Percentiles rank a stretch among this genome's conserved stretches.
Evolutionary conservation across 2,113 vertebrate species (phyloP).

Genomic region (Dasypus novemcinctus): DNA sequence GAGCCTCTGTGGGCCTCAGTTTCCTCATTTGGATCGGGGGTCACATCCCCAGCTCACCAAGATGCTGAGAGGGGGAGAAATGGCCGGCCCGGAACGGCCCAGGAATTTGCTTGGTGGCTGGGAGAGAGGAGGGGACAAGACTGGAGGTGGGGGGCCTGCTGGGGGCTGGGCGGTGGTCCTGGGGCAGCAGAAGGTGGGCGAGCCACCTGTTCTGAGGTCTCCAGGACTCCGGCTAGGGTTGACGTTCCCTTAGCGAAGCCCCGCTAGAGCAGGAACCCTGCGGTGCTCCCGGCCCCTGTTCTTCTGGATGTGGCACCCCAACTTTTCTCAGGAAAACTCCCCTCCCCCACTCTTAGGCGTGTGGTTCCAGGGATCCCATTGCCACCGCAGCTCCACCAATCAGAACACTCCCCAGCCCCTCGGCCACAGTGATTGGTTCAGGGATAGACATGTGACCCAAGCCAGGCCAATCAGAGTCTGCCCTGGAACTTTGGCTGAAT

Average conservation of each 20-base stretch:
- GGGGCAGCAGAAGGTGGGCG: not conserved
- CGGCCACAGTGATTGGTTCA: not conserved
- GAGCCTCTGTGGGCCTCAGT: not conserved
- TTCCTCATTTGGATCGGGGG: not conserved
- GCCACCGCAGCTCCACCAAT: not conserved
- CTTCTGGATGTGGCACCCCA: not conserved
- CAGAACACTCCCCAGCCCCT: not conserved
- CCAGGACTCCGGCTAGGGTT: not conserved
- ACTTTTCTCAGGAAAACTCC: not conserved
- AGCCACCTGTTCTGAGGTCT: not conserved
- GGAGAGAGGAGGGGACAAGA: too few species aligned
- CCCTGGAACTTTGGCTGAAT: not conserved
- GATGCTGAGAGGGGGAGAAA: not conserved
- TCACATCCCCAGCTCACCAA: not conserved
- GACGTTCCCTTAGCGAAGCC: not conserved
- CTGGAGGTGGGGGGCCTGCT: not conserved
- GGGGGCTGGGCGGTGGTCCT: not conserved
- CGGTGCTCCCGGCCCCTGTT: too few species aligned
- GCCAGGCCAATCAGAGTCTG: not conserved
- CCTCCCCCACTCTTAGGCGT: not conserved
- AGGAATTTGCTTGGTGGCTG: not conserved
- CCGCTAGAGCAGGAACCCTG: not conserved
- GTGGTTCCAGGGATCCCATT: too few species aligned
- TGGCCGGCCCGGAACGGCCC: not conserved
- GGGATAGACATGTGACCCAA: not conserved